These are phyloP conservation scores for Tridacna crocea DNA, from an alignment of 2,888 invertebrate species.

Conservation along the genomic window DNA sequence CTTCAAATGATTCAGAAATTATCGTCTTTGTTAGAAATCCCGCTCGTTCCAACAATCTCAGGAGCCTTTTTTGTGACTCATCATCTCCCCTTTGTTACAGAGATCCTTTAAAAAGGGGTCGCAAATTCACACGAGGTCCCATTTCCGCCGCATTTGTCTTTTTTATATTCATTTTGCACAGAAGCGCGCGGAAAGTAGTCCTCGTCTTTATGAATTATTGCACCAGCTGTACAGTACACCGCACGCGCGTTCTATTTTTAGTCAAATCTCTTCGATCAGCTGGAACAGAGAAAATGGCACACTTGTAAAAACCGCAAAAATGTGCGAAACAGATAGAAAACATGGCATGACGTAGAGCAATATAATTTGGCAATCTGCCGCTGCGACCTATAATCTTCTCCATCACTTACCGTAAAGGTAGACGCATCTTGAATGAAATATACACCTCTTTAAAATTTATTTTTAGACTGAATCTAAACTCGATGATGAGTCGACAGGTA, in stretches of 20 bases:
- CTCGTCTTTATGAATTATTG: conserved; percentile 11
- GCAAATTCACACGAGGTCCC: conserved; percentile 21
- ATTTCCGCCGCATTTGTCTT: not conserved
- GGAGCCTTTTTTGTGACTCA: conserved; percentile 21
- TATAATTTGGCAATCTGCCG: conserved; percentile 3
- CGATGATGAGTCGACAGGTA: too few species aligned
- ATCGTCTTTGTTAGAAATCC: conserved; percentile 15
- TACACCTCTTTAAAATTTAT: not conserved
- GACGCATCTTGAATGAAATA: conserved; percentile 17
- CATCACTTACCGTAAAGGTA: not conserved
- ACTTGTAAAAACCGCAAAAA: conserved; percentile 58
- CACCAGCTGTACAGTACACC: conserved; percentile 50
- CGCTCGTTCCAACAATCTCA: not conserved
- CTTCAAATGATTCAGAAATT: conserved; percentile 12
- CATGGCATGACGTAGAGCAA: conserved; percentile 6
- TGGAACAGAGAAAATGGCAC: conserved; percentile 38
- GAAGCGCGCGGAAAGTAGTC: conserved; percentile 4
- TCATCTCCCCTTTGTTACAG: conserved; percentile 18
- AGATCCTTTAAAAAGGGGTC: conserved; percentile 25
- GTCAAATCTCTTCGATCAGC: conserved; percentile 41
- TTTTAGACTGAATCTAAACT: too few species aligned
- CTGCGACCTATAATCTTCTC: conserved; percentile 2
- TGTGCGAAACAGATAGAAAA: conserved; percentile 21
- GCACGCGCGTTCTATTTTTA: conserved; percentile 56
- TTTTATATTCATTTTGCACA: not conserved